These are phyloP conservation scores for Phyto melanocephala DNA, from an alignment of 2,888 invertebrate genomes.

Conservation along the genomic window DNA sequence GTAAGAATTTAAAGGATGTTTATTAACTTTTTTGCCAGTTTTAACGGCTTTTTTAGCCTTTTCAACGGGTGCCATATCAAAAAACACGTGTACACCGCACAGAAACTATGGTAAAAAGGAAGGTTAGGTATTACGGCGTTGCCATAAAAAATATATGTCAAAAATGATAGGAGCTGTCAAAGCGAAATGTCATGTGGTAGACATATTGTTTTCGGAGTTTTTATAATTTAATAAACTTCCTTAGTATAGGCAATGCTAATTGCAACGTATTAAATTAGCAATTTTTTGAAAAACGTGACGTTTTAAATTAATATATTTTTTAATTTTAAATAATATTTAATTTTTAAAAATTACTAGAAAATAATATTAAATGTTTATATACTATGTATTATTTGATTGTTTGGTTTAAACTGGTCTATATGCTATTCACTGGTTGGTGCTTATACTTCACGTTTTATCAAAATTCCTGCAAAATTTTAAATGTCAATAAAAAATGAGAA, in stretches of 20 bases:
- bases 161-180: slow-evolving; percentile 49
- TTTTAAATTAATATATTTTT: too few relatives aligned
- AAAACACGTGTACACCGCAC: slow-evolving; percentile 79
- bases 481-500: too few relatives aligned
- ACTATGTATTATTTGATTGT: too few relatives aligned
- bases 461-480: too few relatives aligned
- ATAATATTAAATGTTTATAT: too few relatives aligned
- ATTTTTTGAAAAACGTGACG: too few relatives aligned
- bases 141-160: slow-evolving; percentile 54
- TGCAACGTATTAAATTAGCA: too few relatives aligned
- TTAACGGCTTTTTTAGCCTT: slow-evolving; percentile 81
- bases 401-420: too few relatives aligned
- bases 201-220: slow-evolving; percentile 53
- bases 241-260: background rate
- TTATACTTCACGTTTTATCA: too few relatives aligned
- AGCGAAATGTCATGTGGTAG: slow-evolving; percentile 9
- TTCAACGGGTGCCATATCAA: slow-evolving; percentile 86
- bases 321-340: too few relatives aligned
- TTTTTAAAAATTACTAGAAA: too few relatives aligned
- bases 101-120: slow-evolving; percentile 77
- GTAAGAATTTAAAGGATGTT: slow-evolving; percentile 86
- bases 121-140: slow-evolving; percentile 71
- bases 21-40: slow-evolving; percentile 81
- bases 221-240: background rate
- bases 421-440: too few relatives aligned